Evolutionary conservation across 2,888 invertebrate species (phyloP).

Genomic region (Eutolmus rufibarbis): DNA sequence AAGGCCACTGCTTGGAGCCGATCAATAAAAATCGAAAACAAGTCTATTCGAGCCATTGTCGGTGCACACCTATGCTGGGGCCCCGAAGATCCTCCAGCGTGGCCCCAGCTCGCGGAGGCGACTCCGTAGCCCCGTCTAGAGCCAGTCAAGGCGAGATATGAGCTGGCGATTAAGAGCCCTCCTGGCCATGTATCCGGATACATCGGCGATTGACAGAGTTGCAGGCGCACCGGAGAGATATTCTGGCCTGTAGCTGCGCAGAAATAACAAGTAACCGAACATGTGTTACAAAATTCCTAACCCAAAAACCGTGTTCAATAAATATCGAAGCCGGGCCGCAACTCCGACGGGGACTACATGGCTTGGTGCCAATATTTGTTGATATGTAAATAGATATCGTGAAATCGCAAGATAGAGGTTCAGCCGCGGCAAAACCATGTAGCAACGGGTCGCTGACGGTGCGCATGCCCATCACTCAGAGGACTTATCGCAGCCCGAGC

Average conservation of each 20-base stretch:
- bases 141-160: slow-evolving; percentile 11
- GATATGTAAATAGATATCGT: slow-evolving; percentile 41
- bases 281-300: slow-evolving; percentile 49
- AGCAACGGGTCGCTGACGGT: neutral
- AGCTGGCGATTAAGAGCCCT: slow-evolving; percentile 24
- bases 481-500: neutral
- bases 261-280: slow-evolving; percentile 34
- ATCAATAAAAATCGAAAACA: slow-evolving; percentile 38
- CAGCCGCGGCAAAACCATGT: neutral
- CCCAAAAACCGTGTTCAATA: slow-evolving; percentile 51
- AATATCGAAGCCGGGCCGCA: slow-evolving; percentile 47
- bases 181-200: neutral
- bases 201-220: slow-evolving; percentile 15
- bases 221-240: neutral
- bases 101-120: neutral
- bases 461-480: slow-evolving; percentile 9
- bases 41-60: slow-evolving; percentile 26
- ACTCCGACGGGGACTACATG: slow-evolving; percentile 25
- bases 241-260: slow-evolving; percentile 1
- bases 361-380: slow-evolving; percentile 30
- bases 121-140: neutral
- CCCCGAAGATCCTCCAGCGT: neutral
- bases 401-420: slow-evolving; percentile 20
- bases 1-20: slow-evolving; percentile 20
- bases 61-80: slow-evolving; percentile 7